Conservation (phyloP, 2,888 invertebrate genomes). For the Cataglyphis rosenhaueri region DNA sequence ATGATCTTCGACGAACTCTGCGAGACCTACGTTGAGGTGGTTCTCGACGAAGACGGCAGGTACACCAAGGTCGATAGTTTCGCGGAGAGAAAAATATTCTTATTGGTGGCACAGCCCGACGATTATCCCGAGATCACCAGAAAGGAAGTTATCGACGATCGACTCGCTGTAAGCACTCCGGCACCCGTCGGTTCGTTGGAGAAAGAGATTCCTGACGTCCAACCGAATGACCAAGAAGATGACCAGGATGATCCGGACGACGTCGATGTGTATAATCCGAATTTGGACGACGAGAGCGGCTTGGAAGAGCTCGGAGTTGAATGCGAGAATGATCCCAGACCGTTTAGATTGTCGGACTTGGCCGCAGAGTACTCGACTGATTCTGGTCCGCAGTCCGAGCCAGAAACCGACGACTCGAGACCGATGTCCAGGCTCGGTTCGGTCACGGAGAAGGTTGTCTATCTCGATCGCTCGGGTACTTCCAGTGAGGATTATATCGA, state of each 20-base stretch:
- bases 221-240: conserved; percentile 60
- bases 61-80: conserved; percentile 83
- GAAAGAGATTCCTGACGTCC: background rate
- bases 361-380: conserved; percentile 82
- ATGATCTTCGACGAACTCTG: conserved; percentile 86
- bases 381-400: conserved; percentile 83
- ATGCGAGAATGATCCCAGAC: conserved; percentile 72
- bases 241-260: conserved; percentile 70
- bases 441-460: conserved; percentile 77
- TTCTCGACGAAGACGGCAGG: conserved; percentile 85
- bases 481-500: conserved; percentile 77
- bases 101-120: conserved; percentile 87
- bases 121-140: conserved; percentile 85
- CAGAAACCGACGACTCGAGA: conserved; percentile 81
- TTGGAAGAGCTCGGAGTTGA: conserved; percentile 71
- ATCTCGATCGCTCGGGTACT: conserved; percentile 77
- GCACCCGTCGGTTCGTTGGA: background rate
- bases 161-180: conserved; percentile 22
- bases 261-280: conserved; percentile 69
- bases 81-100: conserved; percentile 87
- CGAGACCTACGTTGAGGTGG: conserved; percentile 86
- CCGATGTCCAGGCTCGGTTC: conserved; percentile 81
- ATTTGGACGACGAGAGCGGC: conserved; percentile 72
- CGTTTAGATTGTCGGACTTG: conserved; percentile 81
- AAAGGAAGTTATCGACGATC: conserved; percentile 75